Conservation (phyloP, 2,113 vertebrate species). For the Prionailurus viverrinus region DNA sequence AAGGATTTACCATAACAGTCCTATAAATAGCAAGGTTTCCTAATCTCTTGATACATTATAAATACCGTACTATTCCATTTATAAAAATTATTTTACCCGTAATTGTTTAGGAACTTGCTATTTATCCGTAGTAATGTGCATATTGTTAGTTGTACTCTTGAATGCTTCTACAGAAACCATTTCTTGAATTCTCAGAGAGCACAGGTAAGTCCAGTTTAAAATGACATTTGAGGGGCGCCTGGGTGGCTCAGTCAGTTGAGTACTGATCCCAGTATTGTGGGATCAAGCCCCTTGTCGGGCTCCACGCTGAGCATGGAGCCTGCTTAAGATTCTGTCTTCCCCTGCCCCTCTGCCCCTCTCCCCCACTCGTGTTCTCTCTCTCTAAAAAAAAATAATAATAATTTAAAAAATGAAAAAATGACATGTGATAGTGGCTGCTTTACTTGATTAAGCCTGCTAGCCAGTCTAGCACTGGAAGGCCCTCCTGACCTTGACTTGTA, state of each 20-base stretch:
- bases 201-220: neutral
- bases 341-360: too few species aligned
- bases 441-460: neutral
- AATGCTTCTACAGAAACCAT: neutral
- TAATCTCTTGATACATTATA: neutral
- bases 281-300: too few species aligned
- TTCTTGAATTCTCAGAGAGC: neutral
- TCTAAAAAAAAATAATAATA: too few species aligned
- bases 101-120: neutral
- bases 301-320: too few species aligned
- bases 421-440: neutral
- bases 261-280: too few species aligned
- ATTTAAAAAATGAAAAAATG: neutral
- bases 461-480: neutral
- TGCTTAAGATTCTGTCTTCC: too few species aligned
- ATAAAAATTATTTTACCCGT: neutral
- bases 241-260: too few species aligned
- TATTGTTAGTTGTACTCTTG: neutral
- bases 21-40: neutral
- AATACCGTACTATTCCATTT: neutral
- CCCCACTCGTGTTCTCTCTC: too few species aligned
- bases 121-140: neutral
- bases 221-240: neutral
- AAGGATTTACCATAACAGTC: neutral
- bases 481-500: neutral